Conservation (phyloP, 2,113 vertebrate genomes). For the Rissa tridactyla region DNA sequence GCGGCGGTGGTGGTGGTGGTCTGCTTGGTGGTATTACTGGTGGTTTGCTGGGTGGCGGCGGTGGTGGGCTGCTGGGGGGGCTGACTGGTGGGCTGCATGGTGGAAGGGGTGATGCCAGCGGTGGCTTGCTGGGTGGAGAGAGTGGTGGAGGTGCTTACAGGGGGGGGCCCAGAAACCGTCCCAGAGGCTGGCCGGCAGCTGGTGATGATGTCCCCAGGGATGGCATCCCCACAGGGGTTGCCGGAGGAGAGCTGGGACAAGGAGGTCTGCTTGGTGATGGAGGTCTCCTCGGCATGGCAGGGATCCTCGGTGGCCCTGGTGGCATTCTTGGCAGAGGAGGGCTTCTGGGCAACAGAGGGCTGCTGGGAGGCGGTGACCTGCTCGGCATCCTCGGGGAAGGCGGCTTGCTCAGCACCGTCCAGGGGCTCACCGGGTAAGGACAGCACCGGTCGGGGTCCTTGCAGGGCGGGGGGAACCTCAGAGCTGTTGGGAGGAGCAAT, state of each 20-base stretch:
- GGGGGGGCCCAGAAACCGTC: neutral
- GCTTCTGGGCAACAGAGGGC: conserved; percentile 58
- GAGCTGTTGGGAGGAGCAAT: rapidly evolving
- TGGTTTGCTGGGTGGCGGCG: conserved; percentile 22
- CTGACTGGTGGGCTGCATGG: neutral
- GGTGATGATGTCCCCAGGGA: conserved; percentile 1
- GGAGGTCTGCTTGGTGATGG: conserved; percentile 36
- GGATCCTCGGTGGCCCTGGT: conserved; percentile 38
- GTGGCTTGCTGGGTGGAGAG: neutral
- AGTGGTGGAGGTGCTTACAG: neutral
- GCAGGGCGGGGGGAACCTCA: too few species aligned
- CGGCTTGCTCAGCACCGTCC: conserved; percentile 61
- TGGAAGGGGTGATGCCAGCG: neutral
- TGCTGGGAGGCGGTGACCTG: conserved; percentile 60
- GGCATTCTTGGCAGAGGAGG: conserved; percentile 56
- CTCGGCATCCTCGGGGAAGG: conserved; percentile 67
- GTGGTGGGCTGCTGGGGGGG: neutral
- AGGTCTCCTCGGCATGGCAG: neutral
- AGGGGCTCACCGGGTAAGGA: conserved; percentile 72
- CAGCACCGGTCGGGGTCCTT: rapidly evolving
- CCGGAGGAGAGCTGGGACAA: conserved; percentile 3
- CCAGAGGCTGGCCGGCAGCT: neutral
- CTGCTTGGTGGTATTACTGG: conserved; percentile 55
- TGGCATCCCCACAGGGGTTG: neutral
- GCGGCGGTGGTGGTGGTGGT: neutral